A percentile compares a stretch with the other conserved stretches of the same genome.
Evolutionary conservation across 1,140 invertebrate genomes (phyloP).

Genomic region (Lasioglossum baleicum): DNA sequence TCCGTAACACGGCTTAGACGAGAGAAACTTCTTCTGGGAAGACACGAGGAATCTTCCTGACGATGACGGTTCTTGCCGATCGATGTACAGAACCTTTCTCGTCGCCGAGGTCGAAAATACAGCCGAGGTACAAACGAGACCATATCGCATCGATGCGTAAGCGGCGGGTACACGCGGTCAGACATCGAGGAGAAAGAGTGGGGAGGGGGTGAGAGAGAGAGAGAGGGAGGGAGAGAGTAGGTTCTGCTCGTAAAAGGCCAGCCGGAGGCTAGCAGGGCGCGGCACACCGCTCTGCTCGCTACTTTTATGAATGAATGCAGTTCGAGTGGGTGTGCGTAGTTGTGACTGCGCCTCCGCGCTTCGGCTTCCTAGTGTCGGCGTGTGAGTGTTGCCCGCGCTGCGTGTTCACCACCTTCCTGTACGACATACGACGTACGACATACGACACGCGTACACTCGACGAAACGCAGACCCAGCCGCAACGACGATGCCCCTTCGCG

Average conservation of each 20-base stretch:
- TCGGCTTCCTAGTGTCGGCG: neutral
- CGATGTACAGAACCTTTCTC: too few species aligned
- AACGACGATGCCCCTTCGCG: conserved; percentile 23
- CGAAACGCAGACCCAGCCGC: neutral
- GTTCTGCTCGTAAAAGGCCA: conserved; percentile 60
- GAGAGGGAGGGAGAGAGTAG: neutral
- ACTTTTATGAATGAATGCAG: conserved; percentile 70
- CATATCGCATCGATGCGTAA: too few species aligned
- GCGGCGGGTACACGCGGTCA: neutral
- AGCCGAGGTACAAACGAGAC: neutral
- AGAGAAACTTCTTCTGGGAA: too few species aligned
- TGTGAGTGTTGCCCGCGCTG: conserved; percentile 29
- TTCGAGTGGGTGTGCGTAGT: conserved; percentile 67
- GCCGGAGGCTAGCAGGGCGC: conserved; percentile 52
- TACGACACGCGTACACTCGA: neutral
- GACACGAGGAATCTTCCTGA: too few species aligned
- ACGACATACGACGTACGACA: conserved; percentile 39
- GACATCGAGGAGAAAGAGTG: neutral
- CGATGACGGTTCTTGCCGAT: too few species aligned
- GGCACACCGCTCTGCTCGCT: conserved; percentile 46
- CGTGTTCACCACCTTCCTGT: conserved; percentile 26
- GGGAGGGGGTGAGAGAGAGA: neutral
- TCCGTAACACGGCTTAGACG: too few species aligned
- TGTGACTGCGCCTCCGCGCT: conserved; percentile 62
- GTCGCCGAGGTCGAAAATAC: too few species aligned